These are phyloP conservation scores for Ictalurus punctatus DNA, from an alignment of 2,113 vertebrate genomes.

Conservation along the genomic window DNA sequence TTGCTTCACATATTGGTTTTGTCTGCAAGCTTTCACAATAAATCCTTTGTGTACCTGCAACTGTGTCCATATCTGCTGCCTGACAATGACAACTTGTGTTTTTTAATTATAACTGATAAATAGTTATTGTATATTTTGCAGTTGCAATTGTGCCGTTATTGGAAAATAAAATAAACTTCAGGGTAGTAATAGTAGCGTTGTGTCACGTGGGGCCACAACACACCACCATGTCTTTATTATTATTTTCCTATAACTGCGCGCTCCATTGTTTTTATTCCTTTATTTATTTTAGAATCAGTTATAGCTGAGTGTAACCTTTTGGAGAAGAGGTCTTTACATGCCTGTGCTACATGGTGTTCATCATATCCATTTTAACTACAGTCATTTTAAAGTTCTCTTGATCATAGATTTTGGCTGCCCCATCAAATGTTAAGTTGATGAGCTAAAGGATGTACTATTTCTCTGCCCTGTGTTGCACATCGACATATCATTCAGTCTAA, in stretches of 20 bases:
- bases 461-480: slow-evolving; percentile 54
- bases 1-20: too few relatives aligned
- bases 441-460: slow-evolving; percentile 36
- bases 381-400: slow-evolving; percentile 36
- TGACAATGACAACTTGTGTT: too few relatives aligned
- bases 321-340: neutral
- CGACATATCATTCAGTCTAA: neutral
- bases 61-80: too few relatives aligned
- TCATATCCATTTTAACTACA: slow-evolving; percentile 34
- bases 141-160: neutral
- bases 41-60: too few relatives aligned
- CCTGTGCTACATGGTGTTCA: accelerated
- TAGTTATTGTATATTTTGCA: too few relatives aligned
- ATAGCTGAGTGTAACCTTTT: slow-evolving; percentile 13
- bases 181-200: neutral
- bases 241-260: neutral
- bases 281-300: neutral
- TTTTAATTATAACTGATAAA: too few relatives aligned
- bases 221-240: neutral
- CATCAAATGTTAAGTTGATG: neutral
- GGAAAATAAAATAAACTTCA: neutral
- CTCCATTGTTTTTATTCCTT: neutral
- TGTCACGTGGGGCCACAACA: neutral
- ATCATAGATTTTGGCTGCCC: accelerated
- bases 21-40: too few relatives aligned